Evolutionary conservation across 2,113 vertebrate species (phyloP).

Genomic region (Campylomormyrus tamandua): DNA sequence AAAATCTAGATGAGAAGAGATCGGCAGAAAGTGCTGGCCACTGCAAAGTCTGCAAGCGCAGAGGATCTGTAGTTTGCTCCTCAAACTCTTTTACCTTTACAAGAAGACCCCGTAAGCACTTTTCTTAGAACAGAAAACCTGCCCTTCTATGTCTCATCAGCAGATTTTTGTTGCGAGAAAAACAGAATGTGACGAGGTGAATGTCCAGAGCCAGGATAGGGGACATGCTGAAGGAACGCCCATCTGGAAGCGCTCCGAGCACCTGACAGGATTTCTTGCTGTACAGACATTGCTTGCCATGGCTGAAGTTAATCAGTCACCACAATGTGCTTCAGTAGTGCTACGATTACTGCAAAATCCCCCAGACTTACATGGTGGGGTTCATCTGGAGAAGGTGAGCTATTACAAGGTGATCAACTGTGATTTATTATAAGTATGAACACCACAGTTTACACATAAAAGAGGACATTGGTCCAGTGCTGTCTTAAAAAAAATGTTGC

Average conservation of each 20-base stretch:
- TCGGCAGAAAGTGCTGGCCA: slow-evolving; percentile 64
- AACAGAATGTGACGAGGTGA: slow-evolving; percentile 55
- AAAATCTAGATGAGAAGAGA: slow-evolving; percentile 51
- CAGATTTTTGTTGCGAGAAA: slow-evolving; percentile 58
- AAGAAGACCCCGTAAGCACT: slow-evolving; percentile 69
- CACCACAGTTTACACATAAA: not conserved
- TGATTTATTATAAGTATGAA: not conserved
- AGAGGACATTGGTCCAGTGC: not conserved
- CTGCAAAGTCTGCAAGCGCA: slow-evolving; percentile 72
- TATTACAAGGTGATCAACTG: not conserved
- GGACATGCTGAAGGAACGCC: slow-evolving; percentile 27
- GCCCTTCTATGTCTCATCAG: slow-evolving; percentile 61
- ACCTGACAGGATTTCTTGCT: not conserved
- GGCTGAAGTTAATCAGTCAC: not conserved
- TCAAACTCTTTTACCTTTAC: slow-evolving; percentile 61
- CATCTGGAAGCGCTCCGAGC: not conserved
- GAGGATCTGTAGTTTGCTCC: slow-evolving; percentile 63
- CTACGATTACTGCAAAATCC: not conserved
- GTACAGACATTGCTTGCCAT: not conserved
- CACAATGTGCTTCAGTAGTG: not conserved
- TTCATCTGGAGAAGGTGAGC: not conserved
- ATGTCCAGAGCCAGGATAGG: slow-evolving; percentile 50
- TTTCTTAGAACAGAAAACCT: slow-evolving; percentile 43
- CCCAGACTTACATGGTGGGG: not conserved
- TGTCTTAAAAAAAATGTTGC: not conserved